These are phyloP conservation scores for Gallirallus australis DNA, from an alignment of 2,797 vertebrate species.

Conservation along the genomic window DNA sequence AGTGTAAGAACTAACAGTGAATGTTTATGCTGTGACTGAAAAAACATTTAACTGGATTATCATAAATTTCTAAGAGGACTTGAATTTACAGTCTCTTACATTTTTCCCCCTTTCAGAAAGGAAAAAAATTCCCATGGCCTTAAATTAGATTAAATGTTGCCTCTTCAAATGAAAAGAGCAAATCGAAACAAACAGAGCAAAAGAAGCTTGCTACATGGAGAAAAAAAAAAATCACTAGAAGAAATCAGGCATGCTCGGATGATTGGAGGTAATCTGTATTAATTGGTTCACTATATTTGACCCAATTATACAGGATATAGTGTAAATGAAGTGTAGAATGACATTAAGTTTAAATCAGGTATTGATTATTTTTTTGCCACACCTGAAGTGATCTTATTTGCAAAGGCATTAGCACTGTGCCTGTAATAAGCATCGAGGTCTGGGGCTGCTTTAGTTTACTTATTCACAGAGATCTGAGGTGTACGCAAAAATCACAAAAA, in stretches of 20 bases:
- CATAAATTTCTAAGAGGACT: neutral
- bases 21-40: neutral
- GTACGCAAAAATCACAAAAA: neutral
- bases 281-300: neutral
- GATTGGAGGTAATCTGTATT: neutral
- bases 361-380: neutral
- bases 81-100: neutral
- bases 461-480: neutral
- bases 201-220: neutral
- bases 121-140: neutral
- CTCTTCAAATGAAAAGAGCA: neutral
- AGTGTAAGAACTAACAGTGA: neutral
- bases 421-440: neutral
- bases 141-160: neutral
- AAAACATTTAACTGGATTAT: neutral
- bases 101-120: neutral
- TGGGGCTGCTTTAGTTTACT: neutral
- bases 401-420: neutral
- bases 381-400: neutral
- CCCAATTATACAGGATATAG: neutral
- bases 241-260: neutral
- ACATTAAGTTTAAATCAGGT: neutral
- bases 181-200: neutral
- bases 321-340: neutral
- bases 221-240: neutral